These are phyloP conservation scores for Drosophila picticornis DNA, from an alignment of 2,888 invertebrate species.

Conservation along the genomic window DNA sequence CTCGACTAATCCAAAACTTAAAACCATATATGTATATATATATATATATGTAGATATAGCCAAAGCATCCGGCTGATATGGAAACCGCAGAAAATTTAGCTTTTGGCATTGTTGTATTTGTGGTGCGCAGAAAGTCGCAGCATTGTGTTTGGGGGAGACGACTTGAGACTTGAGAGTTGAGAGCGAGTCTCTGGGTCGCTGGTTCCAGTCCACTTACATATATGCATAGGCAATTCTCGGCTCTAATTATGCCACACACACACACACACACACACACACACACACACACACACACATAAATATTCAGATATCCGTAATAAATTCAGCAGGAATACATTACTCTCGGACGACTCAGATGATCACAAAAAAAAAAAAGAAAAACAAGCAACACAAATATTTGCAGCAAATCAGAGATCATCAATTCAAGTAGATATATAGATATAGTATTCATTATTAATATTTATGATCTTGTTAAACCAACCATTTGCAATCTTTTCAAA, in stretches of 20 bases:
- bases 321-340: conserved; percentile 11
- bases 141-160: conserved; percentile 40
- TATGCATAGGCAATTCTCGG: conserved; percentile 45
- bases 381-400: not conserved
- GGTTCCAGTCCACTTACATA: conserved; percentile 57
- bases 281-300: conserved; percentile 15
- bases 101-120: conserved; percentile 29
- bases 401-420: not conserved
- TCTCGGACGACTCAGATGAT: not conserved
- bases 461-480: not conserved
- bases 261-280: conserved; percentile 14
- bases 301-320: conserved; percentile 18
- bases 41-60: not conserved
- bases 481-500: not conserved
- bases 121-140: conserved; percentile 46
- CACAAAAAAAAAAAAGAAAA: not conserved
- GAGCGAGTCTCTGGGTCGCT: conserved; percentile 12
- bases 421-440: not conserved
- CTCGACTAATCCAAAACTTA: conserved; percentile 47
- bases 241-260: conserved; percentile 9
- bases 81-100: conserved; percentile 34
- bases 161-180: conserved; percentile 1
- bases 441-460: not conserved
- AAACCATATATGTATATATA: conserved; percentile 4
- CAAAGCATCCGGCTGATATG: conserved; percentile 52